Base-by-base conservation (phyloP, 2,888 invertebrate species). In the Agriotes lineatus region DNA sequence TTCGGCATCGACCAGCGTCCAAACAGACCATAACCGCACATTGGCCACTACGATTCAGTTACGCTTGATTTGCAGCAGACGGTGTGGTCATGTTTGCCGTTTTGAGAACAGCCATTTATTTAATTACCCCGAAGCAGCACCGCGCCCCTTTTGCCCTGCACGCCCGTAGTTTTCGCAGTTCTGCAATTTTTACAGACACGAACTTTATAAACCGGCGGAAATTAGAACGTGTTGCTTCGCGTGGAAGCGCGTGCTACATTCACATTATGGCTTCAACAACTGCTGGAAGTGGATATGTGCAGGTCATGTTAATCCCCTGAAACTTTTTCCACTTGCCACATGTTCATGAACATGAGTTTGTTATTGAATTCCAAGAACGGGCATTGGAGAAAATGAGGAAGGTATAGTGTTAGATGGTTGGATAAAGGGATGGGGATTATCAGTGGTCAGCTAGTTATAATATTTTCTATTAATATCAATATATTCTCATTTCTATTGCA, bases 71-170 rank as follows among this genome's bases (percentile, higher is more conserved):
- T 48, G 22, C 22, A 48, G 14, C 48, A 48, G 48, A 25, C 22
- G 20, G 48, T 22, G 48, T 22, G 48, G 22, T 48, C 20, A 48
- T 48, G 48, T 48, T 48, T 48, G 48, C 22, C 20, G 48, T 48
- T 48, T 48, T 14, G 22, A 20, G 48, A 48, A 48, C 48, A 48
- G 48, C n/a, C 48, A 20, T 48, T 48, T 48, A 48, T 48, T 48
- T 48, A 48, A 48, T 48, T 48, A 48, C 14, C 22, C 20, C n/a
- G 48, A 22, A 18, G 48, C 25, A n/a, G 22, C 20, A 48, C 48
- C 48, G 48, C 48, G 48, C 48, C 48, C 48, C 22, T 20, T 1
- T 1, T 25, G 22, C 22, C 48, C 12, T 22, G 22, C 7, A 10
- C 48, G 48, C 48, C 48, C 48, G n/a, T 48, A 12, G 22, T 48